Conservation (phyloP, 1,140 invertebrate species). For the Platyura marginata region DNA sequence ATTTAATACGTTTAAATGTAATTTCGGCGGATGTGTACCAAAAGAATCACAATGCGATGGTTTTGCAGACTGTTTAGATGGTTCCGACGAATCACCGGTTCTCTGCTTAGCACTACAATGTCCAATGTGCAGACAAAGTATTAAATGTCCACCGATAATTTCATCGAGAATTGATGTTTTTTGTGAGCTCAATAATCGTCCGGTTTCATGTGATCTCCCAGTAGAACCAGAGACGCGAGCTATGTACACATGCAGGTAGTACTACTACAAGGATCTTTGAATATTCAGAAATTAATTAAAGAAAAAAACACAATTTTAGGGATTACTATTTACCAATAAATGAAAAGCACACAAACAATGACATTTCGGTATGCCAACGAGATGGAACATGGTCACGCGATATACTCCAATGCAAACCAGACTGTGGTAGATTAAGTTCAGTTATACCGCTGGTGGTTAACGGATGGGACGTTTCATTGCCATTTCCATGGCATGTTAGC, state of each 20-base stretch:
- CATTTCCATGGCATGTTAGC: neutral
- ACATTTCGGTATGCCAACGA: neutral
- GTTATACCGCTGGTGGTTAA: neutral
- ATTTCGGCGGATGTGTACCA: neutral
- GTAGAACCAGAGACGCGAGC: neutral
- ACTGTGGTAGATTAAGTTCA: neutral
- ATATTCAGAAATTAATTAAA: too few species aligned
- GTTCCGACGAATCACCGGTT: neutral
- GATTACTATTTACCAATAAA: neutral
- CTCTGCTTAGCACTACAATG: neutral
- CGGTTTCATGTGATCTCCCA: neutral
- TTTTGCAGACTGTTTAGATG: neutral
- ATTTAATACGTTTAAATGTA: neutral
- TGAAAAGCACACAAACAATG: neutral
- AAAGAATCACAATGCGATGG: neutral
- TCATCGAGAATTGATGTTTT: neutral
- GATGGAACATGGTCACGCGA: neutral
- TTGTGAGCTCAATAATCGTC: neutral
- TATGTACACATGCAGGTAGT: neutral
- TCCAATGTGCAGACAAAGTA: neutral
- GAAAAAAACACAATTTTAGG: too few species aligned
- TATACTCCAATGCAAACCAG: neutral
- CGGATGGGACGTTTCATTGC: neutral
- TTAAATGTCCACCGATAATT: neutral
- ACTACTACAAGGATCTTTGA: neutral